A percentile compares a stretch with the other conserved stretches of the same genome.
Evolutionary conservation across 1,140 invertebrate species (phyloP).

Genomic region (Marisa cornuarietis): DNA sequence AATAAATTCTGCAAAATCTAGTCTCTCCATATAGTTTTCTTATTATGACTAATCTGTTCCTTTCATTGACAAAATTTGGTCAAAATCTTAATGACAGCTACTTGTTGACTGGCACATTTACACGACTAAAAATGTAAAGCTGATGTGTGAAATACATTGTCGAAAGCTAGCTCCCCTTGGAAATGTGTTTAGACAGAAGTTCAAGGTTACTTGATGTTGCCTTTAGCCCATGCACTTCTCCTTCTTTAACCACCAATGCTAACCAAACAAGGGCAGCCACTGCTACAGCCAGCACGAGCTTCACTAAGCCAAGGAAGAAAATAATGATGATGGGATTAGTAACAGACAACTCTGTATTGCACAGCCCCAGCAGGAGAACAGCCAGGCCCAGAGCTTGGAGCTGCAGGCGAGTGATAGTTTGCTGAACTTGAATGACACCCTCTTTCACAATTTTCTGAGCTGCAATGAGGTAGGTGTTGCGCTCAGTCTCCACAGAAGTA

Average conservation of each 20-base stretch:
- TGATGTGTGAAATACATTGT: too few relatives aligned
- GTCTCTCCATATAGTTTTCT: too few relatives aligned
- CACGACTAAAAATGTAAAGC: too few relatives aligned
- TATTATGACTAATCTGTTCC: too few relatives aligned
- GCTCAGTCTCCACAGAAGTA: too few relatives aligned
- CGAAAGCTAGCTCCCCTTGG: too few relatives aligned
- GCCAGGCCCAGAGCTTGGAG: slow-evolving; percentile 8
- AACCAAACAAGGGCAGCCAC: slow-evolving; percentile 18
- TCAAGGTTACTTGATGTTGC: slow-evolving; percentile 8
- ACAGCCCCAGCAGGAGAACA: slow-evolving; percentile 14
- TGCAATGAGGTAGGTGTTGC: neutral
- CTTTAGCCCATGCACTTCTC: slow-evolving; percentile 3
- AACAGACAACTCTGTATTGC: neutral
- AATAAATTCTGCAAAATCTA: too few relatives aligned
- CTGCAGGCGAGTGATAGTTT: neutral
- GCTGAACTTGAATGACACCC: neutral
- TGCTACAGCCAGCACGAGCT: slow-evolving; percentile 5
- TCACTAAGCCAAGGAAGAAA: slow-evolving; percentile 3
- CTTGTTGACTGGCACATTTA: too few relatives aligned
- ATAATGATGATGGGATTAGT: slow-evolving; percentile 11
- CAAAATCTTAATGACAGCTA: too few relatives aligned
- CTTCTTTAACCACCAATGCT: slow-evolving; percentile 12
- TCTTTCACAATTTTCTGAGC: neutral
- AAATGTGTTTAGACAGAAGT: neutral
- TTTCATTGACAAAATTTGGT: too few relatives aligned